phyloP scores from a whole-genome alignment of 1,140 invertebrate genomes.

The Neodiprion fabricii region DNA sequence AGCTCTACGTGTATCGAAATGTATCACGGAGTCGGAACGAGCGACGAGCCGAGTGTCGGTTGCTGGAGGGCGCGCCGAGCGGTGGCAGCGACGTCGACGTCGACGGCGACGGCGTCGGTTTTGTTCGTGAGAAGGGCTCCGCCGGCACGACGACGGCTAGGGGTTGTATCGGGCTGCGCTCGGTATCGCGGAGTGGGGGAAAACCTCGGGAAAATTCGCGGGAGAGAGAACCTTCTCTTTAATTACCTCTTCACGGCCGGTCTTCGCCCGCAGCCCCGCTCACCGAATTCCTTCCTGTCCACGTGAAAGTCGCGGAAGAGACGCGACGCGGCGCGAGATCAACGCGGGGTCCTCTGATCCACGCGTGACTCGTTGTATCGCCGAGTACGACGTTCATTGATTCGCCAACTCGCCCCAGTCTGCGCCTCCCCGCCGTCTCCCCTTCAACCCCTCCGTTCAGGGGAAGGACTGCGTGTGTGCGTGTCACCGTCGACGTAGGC shows the following conservation, averaged over 20 bases:
- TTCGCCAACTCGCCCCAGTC: background rate
- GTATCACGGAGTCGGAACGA: constrained; percentile 1
- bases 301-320: background rate
- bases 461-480: constrained; percentile 27
- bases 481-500: constrained; percentile 23
- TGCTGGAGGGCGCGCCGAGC: background rate
- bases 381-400: background rate
- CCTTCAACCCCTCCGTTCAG: too few species aligned
- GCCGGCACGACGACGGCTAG: background rate
- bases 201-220: background rate
- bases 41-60: background rate
- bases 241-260: background rate
- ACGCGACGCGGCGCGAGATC: background rate
- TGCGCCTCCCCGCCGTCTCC: background rate
- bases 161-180: constrained; percentile 3
- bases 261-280: background rate
- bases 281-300: background rate
- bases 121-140: constrained; percentile 1
- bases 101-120: constrained; percentile 6
- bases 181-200: background rate
- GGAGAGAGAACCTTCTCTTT: background rate
- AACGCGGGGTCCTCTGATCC: background rate
- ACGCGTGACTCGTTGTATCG: background rate
- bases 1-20: background rate
- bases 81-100: constrained; percentile 1